Base-by-base conservation (phyloP, 2,888 invertebrate species). In the Eupithecia inturbata region DNA sequence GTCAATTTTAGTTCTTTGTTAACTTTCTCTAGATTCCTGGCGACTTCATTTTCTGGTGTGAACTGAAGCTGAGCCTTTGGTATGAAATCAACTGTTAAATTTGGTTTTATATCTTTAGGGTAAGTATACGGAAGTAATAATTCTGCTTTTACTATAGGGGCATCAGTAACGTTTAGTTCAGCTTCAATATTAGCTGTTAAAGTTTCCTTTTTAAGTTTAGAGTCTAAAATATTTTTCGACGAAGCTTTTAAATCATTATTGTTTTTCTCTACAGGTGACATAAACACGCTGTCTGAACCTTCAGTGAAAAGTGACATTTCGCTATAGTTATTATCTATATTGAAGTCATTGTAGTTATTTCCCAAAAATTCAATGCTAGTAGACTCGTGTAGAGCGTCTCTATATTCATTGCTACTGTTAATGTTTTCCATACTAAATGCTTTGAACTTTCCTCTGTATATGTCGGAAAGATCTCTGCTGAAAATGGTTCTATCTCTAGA, bases 391-490 rank as follows among this genome's bases (percentile, higher is more conserved):
- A 94, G 80, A 64, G 84, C 87, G 68, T 91, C 86, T 82, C 88
- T 85, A 73, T 88, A 92, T 77, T 87, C 87, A 14, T 83, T 82
- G 45, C 85, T 85, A 53, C 77, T 81, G 79, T 88, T 87, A 12
- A 95, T 81, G 82, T 93, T 90, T 75, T 95, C 95, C 84, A 89
- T 83, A 83, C 95, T 95, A 67, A 87, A 91, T 9, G 93, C 88
- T 78, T 95, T 95, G 41, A 90, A 90, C 87, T 91, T 94, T n/a
- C 93, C 93, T 67, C 92, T 91, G 74, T 86, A 92, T 69, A 90
- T 83, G 36, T 87, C 88, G 67, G 88, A 88, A 26, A 89, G 81
- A 80, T 86, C 89, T 82, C 84, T 88, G 70, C 85, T 87, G 70
- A 90, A 91, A 73, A 88, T 86, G n/a, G 85, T 88, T 78, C 83